phyloP scores from a whole-genome alignment of 2,888 invertebrate genomes.

The Apamea sordens region DNA sequence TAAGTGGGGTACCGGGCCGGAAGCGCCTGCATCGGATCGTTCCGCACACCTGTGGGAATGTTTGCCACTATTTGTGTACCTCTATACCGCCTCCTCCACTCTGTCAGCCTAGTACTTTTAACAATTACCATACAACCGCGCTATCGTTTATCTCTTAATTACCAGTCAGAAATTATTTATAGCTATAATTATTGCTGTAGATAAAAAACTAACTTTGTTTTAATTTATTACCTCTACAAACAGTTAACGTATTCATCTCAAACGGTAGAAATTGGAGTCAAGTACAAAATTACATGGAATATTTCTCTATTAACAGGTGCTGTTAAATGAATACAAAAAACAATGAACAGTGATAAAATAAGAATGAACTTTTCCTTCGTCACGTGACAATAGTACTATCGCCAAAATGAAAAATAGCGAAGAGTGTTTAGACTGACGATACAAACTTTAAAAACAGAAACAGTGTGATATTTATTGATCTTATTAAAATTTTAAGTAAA shows the following conservation, averaged over 20 bases:
- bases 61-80: slow-evolving; percentile 81
- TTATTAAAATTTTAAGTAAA: slow-evolving; percentile 80
- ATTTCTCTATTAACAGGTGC: slow-evolving; percentile 75
- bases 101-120: slow-evolving; percentile 65
- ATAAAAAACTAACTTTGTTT: slow-evolving; percentile 51
- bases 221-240: slow-evolving; percentile 45
- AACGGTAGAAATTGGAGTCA: slow-evolving; percentile 62
- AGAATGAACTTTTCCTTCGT: slow-evolving; percentile 78
- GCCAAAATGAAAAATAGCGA: slow-evolving; percentile 90
- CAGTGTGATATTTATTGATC: slow-evolving; percentile 88
- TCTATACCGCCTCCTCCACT: slow-evolving; percentile 64
- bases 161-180: slow-evolving; percentile 58
- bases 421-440: slow-evolving; percentile 87
- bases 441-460: slow-evolving; percentile 70
- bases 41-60: slow-evolving; percentile 88
- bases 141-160: slow-evolving; percentile 66
- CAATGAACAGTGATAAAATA: slow-evolving; percentile 78
- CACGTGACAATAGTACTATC: slow-evolving; percentile 80
- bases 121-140: slow-evolving; percentile 45
- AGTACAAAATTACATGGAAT: slow-evolving; percentile 72
- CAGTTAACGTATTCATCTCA: slow-evolving; percentile 61
- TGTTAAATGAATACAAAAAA: slow-evolving; percentile 67
- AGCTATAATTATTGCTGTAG: slow-evolving; percentile 20
- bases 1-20: slow-evolving; percentile 86
- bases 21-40: slow-evolving; percentile 86